Conservation (phyloP, 2,113 vertebrate genomes). For the Bubalus kerabau region DNA sequence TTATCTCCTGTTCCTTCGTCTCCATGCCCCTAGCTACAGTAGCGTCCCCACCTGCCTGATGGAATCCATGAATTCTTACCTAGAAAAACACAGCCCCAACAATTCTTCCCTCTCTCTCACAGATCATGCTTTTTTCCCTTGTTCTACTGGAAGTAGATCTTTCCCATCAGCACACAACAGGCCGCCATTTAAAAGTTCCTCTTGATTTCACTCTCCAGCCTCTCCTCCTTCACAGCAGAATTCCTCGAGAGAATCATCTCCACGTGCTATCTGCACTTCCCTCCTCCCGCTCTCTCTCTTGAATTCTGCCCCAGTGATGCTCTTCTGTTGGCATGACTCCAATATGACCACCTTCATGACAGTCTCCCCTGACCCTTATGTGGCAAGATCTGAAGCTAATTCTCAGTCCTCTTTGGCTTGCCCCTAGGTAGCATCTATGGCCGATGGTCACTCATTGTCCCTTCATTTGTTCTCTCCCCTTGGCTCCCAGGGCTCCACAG, state of each 20-base stretch:
- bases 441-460: not conserved
- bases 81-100: not conserved
- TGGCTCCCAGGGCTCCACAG: not conserved
- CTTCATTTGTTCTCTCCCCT: not conserved
- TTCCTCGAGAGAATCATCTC: not conserved
- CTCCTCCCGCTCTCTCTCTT: not conserved
- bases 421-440: not conserved
- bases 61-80: not conserved
- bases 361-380: no score
- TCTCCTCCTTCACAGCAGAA: not conserved
- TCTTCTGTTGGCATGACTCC: not conserved
- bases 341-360: not conserved
- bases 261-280: rapidly evolving
- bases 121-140: not conserved
- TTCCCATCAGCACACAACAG: no score
- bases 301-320: not conserved
- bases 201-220: not conserved
- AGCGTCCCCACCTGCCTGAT: rapidly evolving
- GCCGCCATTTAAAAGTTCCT: not conserved
- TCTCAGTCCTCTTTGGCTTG: no score
- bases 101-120: not conserved
- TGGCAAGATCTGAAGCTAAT: no score
- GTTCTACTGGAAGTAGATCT: no score
- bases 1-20: not conserved
- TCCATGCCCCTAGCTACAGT: not conserved